Conservation (phyloP, 2,113 vertebrate genomes). For the Plotosus lineatus region DNA sequence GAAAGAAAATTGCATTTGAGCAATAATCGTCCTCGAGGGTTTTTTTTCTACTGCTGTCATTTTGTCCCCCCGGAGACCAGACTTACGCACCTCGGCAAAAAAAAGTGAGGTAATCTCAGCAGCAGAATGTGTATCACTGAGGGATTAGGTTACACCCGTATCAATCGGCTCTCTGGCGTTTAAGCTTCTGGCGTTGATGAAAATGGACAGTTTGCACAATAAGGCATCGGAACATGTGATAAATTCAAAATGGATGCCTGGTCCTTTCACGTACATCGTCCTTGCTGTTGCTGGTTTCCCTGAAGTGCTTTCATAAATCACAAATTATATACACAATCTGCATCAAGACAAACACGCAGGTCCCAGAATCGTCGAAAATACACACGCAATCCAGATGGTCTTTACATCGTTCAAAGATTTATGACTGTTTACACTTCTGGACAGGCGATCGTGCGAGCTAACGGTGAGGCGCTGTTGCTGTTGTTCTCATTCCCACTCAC, state of each 20-base stretch:
- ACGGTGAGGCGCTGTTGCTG: neutral
- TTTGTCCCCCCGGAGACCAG: neutral
- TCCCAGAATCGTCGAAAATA: neutral
- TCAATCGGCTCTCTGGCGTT: neutral
- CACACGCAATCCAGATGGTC: neutral
- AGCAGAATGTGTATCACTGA: slow-evolving; percentile 4
- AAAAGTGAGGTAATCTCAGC: slow-evolving; percentile 23
- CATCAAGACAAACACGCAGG: neutral
- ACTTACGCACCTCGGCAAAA: slow-evolving; percentile 11
- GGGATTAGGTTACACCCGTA: slow-evolving; percentile 30
- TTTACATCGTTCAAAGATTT: neutral
- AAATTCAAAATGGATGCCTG: neutral
- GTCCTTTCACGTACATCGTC: neutral
- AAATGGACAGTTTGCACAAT: slow-evolving; percentile 14
- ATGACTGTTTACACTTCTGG: neutral
- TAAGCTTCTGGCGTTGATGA: slow-evolving; percentile 12
- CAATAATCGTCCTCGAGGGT: slow-evolving; percentile 44
- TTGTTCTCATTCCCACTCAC: too few relatives aligned
- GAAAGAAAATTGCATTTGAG: slow-evolving; percentile 42
- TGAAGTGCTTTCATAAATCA: neutral
- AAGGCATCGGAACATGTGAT: neutral
- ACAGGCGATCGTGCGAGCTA: neutral
- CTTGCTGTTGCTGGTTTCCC: neutral
- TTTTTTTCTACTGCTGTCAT: slow-evolving; percentile 26
- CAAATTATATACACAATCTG: neutral